A percentile compares a stretch with the other conserved stretches of the same genome.
These are phyloP conservation scores for Caerostris extrusa DNA, from an alignment of 1,140 invertebrate species.

Conservation along the genomic window DNA sequence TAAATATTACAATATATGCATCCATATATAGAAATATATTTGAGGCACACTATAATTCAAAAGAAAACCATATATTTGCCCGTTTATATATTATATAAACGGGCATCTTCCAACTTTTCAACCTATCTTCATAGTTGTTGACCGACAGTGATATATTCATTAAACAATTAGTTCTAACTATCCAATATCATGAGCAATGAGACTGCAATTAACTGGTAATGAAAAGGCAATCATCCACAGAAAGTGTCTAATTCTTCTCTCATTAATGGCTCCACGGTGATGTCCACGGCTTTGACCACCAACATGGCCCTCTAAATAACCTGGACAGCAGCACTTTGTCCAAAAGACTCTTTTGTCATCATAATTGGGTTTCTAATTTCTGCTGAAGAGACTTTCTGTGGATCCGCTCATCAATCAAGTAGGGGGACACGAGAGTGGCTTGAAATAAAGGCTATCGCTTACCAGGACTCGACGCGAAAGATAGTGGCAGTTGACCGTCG, in stretches of 20 bases:
- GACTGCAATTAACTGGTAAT: not conserved
- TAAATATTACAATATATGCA: too few species aligned
- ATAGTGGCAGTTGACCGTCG: not conserved
- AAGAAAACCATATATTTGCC: too few species aligned
- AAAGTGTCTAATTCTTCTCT: not conserved
- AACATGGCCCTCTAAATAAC: not conserved
- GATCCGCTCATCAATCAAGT: not conserved
- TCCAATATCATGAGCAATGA: not conserved
- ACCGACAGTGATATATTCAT: not conserved
- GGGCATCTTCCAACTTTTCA: not conserved
- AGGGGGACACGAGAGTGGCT: too few species aligned
- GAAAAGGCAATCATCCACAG: not conserved
- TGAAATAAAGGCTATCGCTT: not conserved
- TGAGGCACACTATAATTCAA: too few species aligned
- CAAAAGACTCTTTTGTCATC: not conserved
- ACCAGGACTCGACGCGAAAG: not conserved
- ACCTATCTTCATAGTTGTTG: not conserved
- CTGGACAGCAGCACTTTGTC: not conserved
- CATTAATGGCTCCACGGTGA: not conserved
- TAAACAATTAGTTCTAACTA: not conserved
- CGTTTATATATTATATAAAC: too few species aligned
- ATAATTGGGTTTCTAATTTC: conserved; percentile 41
- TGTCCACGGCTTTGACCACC: not conserved
- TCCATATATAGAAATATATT: too few species aligned
- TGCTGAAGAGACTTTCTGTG: not conserved